Evolutionary conservation across 2,113 vertebrate genomes (phyloP).

Genomic region (Suncus etruscus): DNA sequence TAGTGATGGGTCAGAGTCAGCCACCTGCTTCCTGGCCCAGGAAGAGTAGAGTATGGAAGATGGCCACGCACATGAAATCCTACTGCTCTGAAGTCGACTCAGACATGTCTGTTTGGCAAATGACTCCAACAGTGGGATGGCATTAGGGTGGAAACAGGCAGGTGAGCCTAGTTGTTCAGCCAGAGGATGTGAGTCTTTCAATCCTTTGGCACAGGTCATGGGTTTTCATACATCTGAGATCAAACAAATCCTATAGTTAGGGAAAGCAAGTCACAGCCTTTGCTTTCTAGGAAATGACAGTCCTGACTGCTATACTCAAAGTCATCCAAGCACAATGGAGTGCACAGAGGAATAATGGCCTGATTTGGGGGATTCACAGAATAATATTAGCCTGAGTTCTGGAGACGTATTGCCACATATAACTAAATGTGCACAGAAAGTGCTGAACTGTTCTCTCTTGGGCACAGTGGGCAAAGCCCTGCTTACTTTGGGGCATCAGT

Average conservation of each 20-base stretch:
- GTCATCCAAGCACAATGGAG: too few species aligned
- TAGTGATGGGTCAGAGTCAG: too few species aligned
- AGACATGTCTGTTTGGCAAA: slow-evolving; percentile 37
- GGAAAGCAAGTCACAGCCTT: neutral
- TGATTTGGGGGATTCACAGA: neutral
- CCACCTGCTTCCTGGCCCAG: neutral
- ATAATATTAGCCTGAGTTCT: neutral
- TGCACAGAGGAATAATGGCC: neutral
- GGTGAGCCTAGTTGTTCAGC: neutral
- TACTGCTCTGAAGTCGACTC: slow-evolving; percentile 19
- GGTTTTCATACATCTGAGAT: neutral
- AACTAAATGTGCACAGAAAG: neutral
- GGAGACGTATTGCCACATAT: fast-evolving
- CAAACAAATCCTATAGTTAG: neutral
- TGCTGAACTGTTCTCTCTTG: neutral
- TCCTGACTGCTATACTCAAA: neutral
- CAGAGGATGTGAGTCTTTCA: neutral
- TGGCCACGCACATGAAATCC: slow-evolving; percentile 38
- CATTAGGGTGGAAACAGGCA: neutral
- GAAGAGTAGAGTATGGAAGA: neutral
- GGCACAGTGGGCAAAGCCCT: neutral
- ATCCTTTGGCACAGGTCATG: neutral
- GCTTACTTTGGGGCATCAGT: neutral
- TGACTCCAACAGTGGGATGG: neutral
- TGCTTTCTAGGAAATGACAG: neutral